Evolutionary conservation across 1,140 invertebrate genomes (phyloP).

Genomic region (Teleogryllus occipitalis): DNA sequence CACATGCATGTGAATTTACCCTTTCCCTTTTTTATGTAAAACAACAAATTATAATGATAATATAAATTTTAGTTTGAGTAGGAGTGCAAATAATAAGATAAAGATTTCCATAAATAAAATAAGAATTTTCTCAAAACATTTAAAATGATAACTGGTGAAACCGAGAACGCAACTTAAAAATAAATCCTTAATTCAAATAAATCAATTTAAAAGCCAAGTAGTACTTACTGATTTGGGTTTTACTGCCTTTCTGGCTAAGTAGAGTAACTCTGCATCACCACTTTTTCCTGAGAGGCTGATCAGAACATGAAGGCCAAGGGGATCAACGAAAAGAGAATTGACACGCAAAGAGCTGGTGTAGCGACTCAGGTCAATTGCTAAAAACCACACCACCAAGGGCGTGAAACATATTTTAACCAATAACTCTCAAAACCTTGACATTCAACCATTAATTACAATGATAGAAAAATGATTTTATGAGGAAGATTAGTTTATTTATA

Average conservation of each 20-base stretch:
- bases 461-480: not conserved
- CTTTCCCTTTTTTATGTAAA: too few relatives aligned
- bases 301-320: constrained; percentile 74
- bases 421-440: not conserved
- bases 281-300: constrained; percentile 59
- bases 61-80: too few relatives aligned
- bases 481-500: not conserved
- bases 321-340: constrained; percentile 74
- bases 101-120: too few relatives aligned
- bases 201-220: not conserved
- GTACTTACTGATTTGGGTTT: constrained; percentile 51
- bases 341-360: constrained; percentile 48
- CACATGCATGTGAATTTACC: too few relatives aligned
- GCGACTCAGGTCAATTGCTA: constrained; percentile 17
- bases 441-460: not conserved
- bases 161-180: too few relatives aligned
- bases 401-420: not conserved
- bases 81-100: too few relatives aligned
- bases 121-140: too few relatives aligned
- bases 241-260: constrained; percentile 56
- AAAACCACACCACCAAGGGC: not conserved
- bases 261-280: constrained; percentile 64
- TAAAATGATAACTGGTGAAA: too few relatives aligned
- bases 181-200: too few relatives aligned
- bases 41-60: too few relatives aligned